Evolutionary conservation across 1,140 invertebrate genomes (phyloP), one percentile per base, ranked within the genome.

Genomic region (Zaprionus ornatus): DNA sequence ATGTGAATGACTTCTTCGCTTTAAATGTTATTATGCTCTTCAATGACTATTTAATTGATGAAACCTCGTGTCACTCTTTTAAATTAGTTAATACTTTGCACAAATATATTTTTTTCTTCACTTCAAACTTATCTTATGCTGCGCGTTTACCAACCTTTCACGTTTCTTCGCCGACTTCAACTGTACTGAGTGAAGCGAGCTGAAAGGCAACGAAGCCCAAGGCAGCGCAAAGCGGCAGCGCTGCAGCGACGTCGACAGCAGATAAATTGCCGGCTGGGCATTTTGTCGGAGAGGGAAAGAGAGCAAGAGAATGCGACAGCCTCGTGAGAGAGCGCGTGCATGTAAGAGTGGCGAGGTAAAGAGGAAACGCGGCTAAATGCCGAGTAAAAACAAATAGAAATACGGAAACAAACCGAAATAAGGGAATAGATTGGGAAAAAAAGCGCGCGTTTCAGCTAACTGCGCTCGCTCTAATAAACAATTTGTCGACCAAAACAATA

Each of bases 311-410:
- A 27, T 7, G 52, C 2, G 19, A 37, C 29, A 35, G 35, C 13
- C 10, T 48, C 4, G 42, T 25, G 72, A 29, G 63, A 42, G 48
- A 23, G 64, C 27, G 60, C 1, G 54, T 12, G 54, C 64, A 4
- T 57, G n/a, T 9, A 70, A 70, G 52, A 42, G 54, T 48, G 66
- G 66, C 23, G 52, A 57, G 52, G 59, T 35, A 74, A 73, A 70
- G 72, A 52, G 60, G 56, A 74, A 63, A 63, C 59, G 52, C 66
- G 17, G 82, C 64, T 85, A 84, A 84, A 80, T 81, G 81, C 35
- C 66, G 69, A 70, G 82, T 85, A 85, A 90, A 88, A 88, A 88
- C 85, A 90, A 88, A 88, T 87, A 81, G 70, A 84, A 75, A 75
- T 71, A 61, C 50, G 57, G 62, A 67, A 74, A 77, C 69, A 73